Base-by-base conservation (phyloP, 2,888 invertebrate species). In the Achlya flavicornis region DNA sequence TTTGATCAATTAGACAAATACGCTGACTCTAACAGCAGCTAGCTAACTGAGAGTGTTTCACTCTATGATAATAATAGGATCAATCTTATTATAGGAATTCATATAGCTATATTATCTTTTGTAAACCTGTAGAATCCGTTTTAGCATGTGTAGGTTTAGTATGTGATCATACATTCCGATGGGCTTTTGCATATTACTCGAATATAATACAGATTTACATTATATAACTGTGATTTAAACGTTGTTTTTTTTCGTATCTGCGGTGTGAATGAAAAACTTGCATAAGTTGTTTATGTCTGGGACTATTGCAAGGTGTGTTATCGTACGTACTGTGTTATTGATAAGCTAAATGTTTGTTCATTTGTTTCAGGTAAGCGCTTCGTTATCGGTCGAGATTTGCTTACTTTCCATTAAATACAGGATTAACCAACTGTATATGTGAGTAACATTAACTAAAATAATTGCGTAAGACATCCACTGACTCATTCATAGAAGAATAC, bases 1-100 rank as follows among this genome's bases (percentile, higher is more conserved):
- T 93, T 93, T 93, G 90, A 92, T 92, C 93, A 93, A 93, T 93
- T 93, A 93, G 91, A 90, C 90, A 92, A 93, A 93, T 93, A 92
- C 91, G 91, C 92, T 93, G 91, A 92, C 89, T 92, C 85, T 83
- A 87, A 89, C 87, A 81, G 85, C 81, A 89, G 81, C 79, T 83
- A 89, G 89, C 88, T 91, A 87, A 85, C 85, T 87, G 84, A 76
- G 86, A 91, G 87, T 91, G 87, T 90, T 90, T 87, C 87, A 85
- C 81, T 86, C 78, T 87, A 84, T 78, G 83, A 86, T 86, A 86
- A 87, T 89, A 87, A 84, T 88, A 85, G 82, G 79, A 77, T 85
- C 76, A 76, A 78, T 75, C 79, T 80, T 78, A 77, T 86, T 80
- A 80, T 79, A 74, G 78, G 79, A 83, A 83, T 79, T 68, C 68